Evolutionary conservation across 1,140 invertebrate genomes (phyloP), one percentile per base, ranked within the genome.

Genomic region (Hirudo medicinalis): DNA sequence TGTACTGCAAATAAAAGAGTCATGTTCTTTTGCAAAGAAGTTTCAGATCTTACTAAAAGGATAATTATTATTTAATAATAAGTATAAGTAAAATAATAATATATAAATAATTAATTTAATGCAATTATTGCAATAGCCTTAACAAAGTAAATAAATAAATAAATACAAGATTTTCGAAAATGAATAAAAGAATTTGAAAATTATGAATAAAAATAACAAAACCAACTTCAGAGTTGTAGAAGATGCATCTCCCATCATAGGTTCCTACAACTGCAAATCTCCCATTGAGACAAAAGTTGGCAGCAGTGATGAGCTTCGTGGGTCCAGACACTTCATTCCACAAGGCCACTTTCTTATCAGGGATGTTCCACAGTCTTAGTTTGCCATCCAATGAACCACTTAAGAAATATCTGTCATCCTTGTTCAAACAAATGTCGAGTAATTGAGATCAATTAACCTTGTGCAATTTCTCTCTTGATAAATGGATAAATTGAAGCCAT

Each of bases 341-440:
- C 5, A 97, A 87, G 0, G 93, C 92, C 20, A 84, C 91, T 82
- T 97, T 97, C 80, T 98, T 98, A 79, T 98, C 94, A 0, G 94
- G 94, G 78, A 98, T 98, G 80, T 97, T 97, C 96, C 96, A 98
- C 0, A 99, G 81, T 11, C 95, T 85, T n/a, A 99, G 84, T 82
- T 97, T 97, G 20, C 94, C 93, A 83, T 97, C 94, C 15, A 97
- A 82, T 22, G 92, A 95, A 20, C 94, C 94, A 75, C 91, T 95
- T 2, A 97, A 82, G 80, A 97, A 97, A 82, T 95, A 97, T 22
- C 93, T 83, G 82, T 70, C 69, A 54, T 70, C 69, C 69, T 70
- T 27, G 2, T 54, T 32, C 11, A 69, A 19, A 36, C 32, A 6
- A 36, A 36, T 6, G 6, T 36, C 32, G 6, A 36, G 32, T 36